These are phyloP conservation scores for Clarias macrocephalus DNA, from an alignment of 2,113 vertebrate species.

Conservation along the genomic window DNA sequence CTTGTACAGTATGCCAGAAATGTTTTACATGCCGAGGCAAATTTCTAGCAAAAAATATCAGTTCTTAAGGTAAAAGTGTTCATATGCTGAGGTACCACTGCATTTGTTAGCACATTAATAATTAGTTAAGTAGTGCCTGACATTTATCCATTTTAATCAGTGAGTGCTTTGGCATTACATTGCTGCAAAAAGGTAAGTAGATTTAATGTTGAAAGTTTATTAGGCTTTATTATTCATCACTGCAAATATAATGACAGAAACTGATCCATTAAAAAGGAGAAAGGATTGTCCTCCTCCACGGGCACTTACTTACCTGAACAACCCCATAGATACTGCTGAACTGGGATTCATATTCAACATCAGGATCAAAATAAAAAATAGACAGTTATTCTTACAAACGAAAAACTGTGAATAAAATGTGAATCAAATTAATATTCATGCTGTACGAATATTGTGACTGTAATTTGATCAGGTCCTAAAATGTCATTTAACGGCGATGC, in stretches of 20 bases:
- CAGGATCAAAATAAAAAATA: slow-evolving; percentile 39
- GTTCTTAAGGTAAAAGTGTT: too few species aligned
- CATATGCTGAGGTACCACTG: too few species aligned
- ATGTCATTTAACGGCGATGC: slow-evolving; percentile 1
- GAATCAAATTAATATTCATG: background rate
- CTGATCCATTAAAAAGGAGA: background rate
- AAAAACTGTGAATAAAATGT: slow-evolving; percentile 34
- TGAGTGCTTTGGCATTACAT: slow-evolving; percentile 22
- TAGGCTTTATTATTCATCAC: slow-evolving; percentile 1
- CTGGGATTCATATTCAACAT: slow-evolving; percentile 84
- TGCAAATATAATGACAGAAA: slow-evolving; percentile 26
- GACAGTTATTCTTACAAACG: slow-evolving; percentile 22
- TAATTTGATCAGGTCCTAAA: background rate
- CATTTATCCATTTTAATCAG: background rate
- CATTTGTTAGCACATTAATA: slow-evolving; percentile 3
- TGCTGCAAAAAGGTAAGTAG: slow-evolving; percentile 39
- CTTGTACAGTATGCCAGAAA: too few species aligned
- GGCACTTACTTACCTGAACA: slow-evolving; percentile 86
- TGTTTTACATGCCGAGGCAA: too few species aligned
- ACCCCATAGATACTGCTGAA: slow-evolving; percentile 93
- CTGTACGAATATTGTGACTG: background rate
- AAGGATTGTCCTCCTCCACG: slow-evolving; percentile 6
- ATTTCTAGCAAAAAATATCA: too few species aligned
- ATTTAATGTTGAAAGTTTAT: background rate
- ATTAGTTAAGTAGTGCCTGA: background rate